These are phyloP conservation scores for Psittacara wagleri DNA, from an alignment of 2,113 vertebrate genomes.

Conservation along the genomic window DNA sequence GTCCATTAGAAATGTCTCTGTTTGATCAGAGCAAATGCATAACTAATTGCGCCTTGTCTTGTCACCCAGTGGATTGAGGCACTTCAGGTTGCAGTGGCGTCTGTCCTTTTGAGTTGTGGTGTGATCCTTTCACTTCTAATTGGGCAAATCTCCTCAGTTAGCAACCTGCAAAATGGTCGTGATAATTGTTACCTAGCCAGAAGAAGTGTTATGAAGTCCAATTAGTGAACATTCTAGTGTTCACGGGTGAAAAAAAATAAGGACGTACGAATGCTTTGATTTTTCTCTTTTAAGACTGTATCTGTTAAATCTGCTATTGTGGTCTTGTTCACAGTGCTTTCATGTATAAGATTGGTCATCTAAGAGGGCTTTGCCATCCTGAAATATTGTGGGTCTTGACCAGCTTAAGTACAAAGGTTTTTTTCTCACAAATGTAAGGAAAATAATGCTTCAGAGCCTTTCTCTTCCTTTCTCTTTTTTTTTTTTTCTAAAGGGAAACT, in stretches of 20 bases:
- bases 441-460: background rate
- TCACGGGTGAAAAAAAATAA: background rate
- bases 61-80: background rate
- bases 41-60: background rate
- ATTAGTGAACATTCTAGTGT: background rate
- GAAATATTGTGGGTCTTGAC: background rate
- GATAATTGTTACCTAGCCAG: background rate
- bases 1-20: background rate
- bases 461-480: background rate
- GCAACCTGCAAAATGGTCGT: background rate
- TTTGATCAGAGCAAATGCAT: constrained; percentile 20
- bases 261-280: background rate
- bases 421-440: background rate
- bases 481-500: background rate
- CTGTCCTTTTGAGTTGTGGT: background rate
- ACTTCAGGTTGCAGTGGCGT: background rate
- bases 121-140: background rate
- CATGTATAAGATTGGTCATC: background rate
- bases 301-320: background rate
- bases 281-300: background rate
- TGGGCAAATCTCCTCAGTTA: background rate
- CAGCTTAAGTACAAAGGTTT: background rate
- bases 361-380: background rate
- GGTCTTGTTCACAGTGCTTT: background rate
- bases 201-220: background rate